Percentiles rank a stretch among this genome's conserved stretches.
phyloP scores from a whole-genome alignment of 92 coral and sea anemone genomes.

The Parazoanthus swiftii region DNA sequence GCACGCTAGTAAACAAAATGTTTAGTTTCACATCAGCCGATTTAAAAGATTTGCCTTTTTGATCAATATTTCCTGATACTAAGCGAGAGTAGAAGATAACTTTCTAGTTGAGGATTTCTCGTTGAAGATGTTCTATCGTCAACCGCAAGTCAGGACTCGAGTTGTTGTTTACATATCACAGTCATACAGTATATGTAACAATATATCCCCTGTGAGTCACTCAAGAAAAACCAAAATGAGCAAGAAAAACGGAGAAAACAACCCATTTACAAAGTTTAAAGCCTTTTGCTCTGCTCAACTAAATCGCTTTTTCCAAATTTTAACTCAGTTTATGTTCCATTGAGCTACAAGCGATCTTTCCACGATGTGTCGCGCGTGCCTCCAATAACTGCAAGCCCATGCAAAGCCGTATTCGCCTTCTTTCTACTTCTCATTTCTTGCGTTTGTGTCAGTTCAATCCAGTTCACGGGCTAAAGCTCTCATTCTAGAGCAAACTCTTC shows the following conservation, averaged over 20 bases:
- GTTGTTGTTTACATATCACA: neutral
- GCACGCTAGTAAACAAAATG: too few species aligned
- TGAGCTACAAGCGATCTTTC: neutral
- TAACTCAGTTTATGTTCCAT: neutral
- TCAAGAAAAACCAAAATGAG: neutral
- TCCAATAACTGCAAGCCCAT: too few species aligned
- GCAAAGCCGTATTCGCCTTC: neutral
- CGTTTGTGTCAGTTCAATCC: neutral
- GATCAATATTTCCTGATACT: neutral
- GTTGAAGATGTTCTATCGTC: too few species aligned
- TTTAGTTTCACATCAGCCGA: neutral
- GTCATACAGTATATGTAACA: too few species aligned
- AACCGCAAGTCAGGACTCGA: neutral
- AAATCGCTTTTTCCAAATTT: neutral
- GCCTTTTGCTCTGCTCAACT: neutral
- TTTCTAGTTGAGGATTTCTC: neutral
- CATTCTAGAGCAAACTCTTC: neutral
- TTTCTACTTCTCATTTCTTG: neutral
- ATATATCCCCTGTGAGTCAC: neutral
- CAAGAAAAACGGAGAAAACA: neutral
- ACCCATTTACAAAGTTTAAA: too few species aligned
- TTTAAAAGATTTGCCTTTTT: neutral
- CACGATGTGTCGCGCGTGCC: neutral
- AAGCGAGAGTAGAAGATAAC: too few species aligned
- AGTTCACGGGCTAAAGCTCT: neutral